Percentiles rank a stretch among this genome's conserved stretches.
These are phyloP conservation scores for Seriola rivoliana DNA, from an alignment of 2,113 vertebrate species.

Conservation along the genomic window DNA sequence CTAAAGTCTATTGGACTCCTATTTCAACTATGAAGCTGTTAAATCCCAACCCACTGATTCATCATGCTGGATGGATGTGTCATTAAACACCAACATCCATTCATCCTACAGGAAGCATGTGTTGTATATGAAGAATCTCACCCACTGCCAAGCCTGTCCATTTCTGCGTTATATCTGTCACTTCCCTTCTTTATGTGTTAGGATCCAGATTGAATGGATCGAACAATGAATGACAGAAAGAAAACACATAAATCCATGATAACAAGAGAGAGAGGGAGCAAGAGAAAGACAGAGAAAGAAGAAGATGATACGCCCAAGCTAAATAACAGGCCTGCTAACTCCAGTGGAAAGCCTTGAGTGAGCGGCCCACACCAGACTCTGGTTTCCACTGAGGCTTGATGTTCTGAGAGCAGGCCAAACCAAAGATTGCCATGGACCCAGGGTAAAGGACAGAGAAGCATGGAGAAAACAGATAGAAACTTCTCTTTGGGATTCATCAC, in stretches of 20 bases:
- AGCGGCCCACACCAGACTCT: slow-evolving; percentile 48
- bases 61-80: slow-evolving; percentile 29
- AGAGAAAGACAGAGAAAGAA: slow-evolving; percentile 10
- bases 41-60: slow-evolving; percentile 42
- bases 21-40: slow-evolving; percentile 36
- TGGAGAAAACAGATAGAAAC: slow-evolving; percentile 32
- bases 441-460: slow-evolving; percentile 22
- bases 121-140: slow-evolving; percentile 23
- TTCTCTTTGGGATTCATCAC: slow-evolving; percentile 51
- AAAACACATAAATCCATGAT: slow-evolving; percentile 3
- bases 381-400: slow-evolving; percentile 63
- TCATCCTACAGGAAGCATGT: slow-evolving; percentile 20
- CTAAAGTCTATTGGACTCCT: slow-evolving; percentile 16
- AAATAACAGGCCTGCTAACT: slow-evolving; percentile 69
- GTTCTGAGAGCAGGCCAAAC: slow-evolving; percentile 52
- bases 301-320: slow-evolving; percentile 41
- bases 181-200: not conserved
- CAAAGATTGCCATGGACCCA: slow-evolving; percentile 39
- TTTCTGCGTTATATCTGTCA: slow-evolving; percentile 24
- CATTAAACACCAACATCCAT: slow-evolving; percentile 37
- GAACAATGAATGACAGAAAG: slow-evolving; percentile 1
- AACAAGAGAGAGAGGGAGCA: slow-evolving; percentile 16
- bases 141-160: not conserved
- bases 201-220: slow-evolving; percentile 12
- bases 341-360: slow-evolving; percentile 58